These are phyloP conservation scores for Nipponacmea schrenckii DNA, from an alignment of 2,888 invertebrate species.

Conservation along the genomic window DNA sequence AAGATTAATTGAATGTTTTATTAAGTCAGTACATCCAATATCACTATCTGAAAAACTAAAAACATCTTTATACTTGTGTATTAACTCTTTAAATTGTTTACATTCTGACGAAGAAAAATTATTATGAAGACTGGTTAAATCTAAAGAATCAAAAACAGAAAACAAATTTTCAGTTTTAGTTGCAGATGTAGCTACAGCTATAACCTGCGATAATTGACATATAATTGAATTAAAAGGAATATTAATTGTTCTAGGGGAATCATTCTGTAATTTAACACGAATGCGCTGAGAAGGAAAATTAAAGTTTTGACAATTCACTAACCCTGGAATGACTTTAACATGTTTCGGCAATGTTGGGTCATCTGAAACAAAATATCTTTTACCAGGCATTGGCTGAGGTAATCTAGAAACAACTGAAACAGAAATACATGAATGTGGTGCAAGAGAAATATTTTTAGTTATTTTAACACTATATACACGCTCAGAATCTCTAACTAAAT, in stretches of 20 bases:
- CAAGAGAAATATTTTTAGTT: background rate
- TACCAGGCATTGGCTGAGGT: background rate
- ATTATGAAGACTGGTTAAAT: too few relatives aligned
- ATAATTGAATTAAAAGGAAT: background rate
- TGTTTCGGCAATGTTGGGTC: background rate
- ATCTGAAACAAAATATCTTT: background rate
- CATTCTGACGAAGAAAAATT: background rate
- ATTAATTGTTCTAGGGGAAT: background rate
- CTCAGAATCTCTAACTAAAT: background rate
- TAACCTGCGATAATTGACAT: background rate
- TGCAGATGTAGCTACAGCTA: too few relatives aligned
- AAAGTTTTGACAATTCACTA: background rate
- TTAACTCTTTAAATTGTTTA: background rate
- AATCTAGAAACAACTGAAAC: background rate
- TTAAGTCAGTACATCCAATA: conserved; percentile 19
- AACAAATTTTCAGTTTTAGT: too few relatives aligned
- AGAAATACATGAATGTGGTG: background rate
- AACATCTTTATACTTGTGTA: conserved; percentile 7
- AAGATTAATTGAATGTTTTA: conserved; percentile 23
- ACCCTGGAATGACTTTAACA: background rate
- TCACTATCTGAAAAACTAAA: conserved; percentile 23
- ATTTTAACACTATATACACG: background rate
- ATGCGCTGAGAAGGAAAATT: background rate
- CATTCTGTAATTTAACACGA: background rate
- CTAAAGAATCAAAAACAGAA: too few relatives aligned